These are phyloP conservation scores for Cerastis leucographa DNA, from an alignment of 2,888 invertebrate species.

Conservation along the genomic window DNA sequence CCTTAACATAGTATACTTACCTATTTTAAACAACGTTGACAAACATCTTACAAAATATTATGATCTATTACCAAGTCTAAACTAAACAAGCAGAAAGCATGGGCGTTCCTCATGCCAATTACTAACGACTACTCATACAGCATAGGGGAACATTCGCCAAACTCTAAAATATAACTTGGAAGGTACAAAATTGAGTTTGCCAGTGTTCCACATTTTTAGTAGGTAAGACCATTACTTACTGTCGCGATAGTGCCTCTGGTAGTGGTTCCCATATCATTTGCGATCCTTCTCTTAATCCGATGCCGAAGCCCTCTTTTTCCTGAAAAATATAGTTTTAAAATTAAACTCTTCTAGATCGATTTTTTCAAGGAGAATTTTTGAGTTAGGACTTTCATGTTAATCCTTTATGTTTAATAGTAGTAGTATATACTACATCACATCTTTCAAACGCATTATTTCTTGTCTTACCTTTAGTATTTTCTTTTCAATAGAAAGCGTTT, in stretches of 20 bases:
- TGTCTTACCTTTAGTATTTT: slow-evolving; percentile 94
- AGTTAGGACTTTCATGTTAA: background rate
- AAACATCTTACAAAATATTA: slow-evolving; percentile 15
- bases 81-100: slow-evolving; percentile 58
- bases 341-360: background rate
- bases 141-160: slow-evolving; percentile 16
- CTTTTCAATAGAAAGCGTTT: slow-evolving; percentile 96
- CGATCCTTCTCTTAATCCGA: slow-evolving; percentile 92
- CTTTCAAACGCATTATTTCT: too few relatives aligned
- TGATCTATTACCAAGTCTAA: slow-evolving; percentile 16
- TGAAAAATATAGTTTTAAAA: slow-evolving; percentile 71
- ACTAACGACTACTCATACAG: slow-evolving; percentile 21
- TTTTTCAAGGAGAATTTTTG: background rate
- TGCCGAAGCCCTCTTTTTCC: slow-evolving; percentile 93
- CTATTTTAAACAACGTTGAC: slow-evolving; percentile 51
- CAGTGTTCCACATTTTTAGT: slow-evolving; percentile 10
- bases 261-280: slow-evolving; percentile 92
- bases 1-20: background rate
- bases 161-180: slow-evolving; percentile 1
- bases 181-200: slow-evolving; percentile 20
- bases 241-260: slow-evolving; percentile 79
- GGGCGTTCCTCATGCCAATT: slow-evolving; percentile 32
- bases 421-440: too few relatives aligned
- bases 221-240: slow-evolving; percentile 75
- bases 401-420: background rate